Percentiles rank a stretch among this genome's conserved stretches.
These are phyloP conservation scores for Dromius quadrimaculatus DNA, from an alignment of 2,888 invertebrate genomes.

Conservation along the genomic window DNA sequence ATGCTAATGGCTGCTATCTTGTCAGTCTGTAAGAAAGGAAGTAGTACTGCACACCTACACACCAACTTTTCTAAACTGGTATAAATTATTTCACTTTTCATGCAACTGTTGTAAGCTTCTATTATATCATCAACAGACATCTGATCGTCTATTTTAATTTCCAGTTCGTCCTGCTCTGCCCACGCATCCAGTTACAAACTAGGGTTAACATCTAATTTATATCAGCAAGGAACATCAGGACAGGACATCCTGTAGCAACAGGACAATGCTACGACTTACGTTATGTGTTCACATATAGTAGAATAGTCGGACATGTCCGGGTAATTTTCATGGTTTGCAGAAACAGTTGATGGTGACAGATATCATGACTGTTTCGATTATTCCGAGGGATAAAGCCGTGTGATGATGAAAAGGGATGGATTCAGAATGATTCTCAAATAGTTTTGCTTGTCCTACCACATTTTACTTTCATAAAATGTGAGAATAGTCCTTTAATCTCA, in stretches of 20 bases:
- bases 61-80: conserved; percentile 17
- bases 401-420: too few relatives aligned
- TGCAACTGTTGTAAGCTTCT: too few relatives aligned
- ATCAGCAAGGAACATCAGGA: conserved; percentile 47
- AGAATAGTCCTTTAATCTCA: too few relatives aligned
- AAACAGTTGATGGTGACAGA: conserved; percentile 52
- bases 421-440: too few relatives aligned
- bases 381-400: too few relatives aligned
- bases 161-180: too few relatives aligned
- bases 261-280: conserved; percentile 21
- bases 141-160: too few relatives aligned
- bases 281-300: not conserved
- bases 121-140: too few relatives aligned
- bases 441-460: too few relatives aligned
- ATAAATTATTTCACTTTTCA: conserved; percentile 34
- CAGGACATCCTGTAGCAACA: conserved; percentile 40
- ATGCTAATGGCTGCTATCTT: conserved; percentile 11
- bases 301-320: conserved; percentile 43
- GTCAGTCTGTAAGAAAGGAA: not conserved
- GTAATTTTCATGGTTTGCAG: conserved; percentile 49
- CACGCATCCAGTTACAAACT: conserved; percentile 39
- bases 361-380: conserved; percentile 52
- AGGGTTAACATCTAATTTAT: conserved; percentile 47
- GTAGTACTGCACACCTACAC: not conserved
- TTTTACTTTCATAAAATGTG: too few relatives aligned